phyloP scores from a whole-genome alignment of 2,888 invertebrate species.

The Tiliacea aurago region DNA sequence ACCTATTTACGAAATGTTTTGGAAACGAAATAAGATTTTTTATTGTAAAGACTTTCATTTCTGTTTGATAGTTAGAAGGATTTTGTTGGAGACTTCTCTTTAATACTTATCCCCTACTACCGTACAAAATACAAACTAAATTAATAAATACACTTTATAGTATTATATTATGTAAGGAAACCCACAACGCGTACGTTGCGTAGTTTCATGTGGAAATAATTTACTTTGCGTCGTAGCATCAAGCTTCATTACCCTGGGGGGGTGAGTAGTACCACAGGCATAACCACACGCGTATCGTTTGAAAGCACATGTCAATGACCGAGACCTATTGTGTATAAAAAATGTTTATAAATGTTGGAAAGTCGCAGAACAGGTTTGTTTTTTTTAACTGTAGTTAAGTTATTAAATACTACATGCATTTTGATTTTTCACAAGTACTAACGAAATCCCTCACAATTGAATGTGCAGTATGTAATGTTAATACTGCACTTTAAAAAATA shows the following conservation, averaged over 20 bases:
- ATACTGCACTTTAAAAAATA: too few relatives aligned
- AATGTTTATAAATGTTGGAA: neutral
- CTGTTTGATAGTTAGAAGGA: too few relatives aligned
- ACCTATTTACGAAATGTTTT: neutral
- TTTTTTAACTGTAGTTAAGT: too few relatives aligned
- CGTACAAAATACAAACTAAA: neutral
- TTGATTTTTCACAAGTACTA: too few relatives aligned
- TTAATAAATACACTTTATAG: neutral
- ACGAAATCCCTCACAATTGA: too few relatives aligned
- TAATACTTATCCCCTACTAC: neutral
- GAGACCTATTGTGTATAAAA: neutral
- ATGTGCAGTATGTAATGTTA: too few relatives aligned
- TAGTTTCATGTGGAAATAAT: conserved; percentile 35
- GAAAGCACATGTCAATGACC: conserved; percentile 23
- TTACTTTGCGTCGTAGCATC: conserved; percentile 19
- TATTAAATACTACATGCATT: too few relatives aligned
- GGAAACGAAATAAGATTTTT: neutral
- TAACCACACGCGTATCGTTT: neutral
- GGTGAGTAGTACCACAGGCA: neutral
- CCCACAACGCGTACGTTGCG: neutral
- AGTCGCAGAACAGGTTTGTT: too few relatives aligned
- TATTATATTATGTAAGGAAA: neutral
- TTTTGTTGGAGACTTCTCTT: neutral
- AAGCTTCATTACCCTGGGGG: conserved; percentile 28
- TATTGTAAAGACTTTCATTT: neutral